Evolutionary conservation across 2,888 invertebrate genomes (phyloP), one percentile per base, ranked within the genome.

Genomic region (Pegoplata infirma): DNA sequence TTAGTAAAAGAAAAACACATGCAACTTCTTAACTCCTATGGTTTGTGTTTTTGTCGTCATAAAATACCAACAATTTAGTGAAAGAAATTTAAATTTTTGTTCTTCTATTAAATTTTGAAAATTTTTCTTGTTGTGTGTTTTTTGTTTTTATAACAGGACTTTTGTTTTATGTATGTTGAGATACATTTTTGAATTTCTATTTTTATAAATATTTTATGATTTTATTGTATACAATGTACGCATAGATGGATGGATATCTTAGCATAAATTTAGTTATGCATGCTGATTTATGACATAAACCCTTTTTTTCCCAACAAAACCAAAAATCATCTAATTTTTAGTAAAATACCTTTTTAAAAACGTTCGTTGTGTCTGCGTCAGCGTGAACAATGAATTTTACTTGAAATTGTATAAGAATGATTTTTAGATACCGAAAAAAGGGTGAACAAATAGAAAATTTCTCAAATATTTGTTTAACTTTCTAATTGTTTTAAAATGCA

Each of bases 181-280:
- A n/a, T n/a, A n/a, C n/a, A 25, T 25, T 5, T 25, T 25, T 25
- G 25, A 36, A 12, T 36, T 36, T 75, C 17, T 71, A 36, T 49
- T 58, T 77, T 72, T 68, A 58, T 67, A 49, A 77, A 66, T 36
- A 32, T 86, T 80, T 85, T 86, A 86, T 85, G 84, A 83, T 86
- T 85, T 85, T 85, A 85, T 85, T 85, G 83, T 84, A 82, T 84
- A 28, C 6, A n/a, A n/a, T n/a, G n/a, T n/a, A n/a, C n/a, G n/a
- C n/a, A n/a, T n/a, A n/a, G n/a, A n/a, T n/a, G n/a, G n/a, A n/a
- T n/a, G n/a, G n/a, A n/a, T n/a, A n/a, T n/a, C n/a, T n/a, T n/a
- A n/a, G n/a, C n/a, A n/a, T n/a, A n/a, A n/a, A n/a, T n/a, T n/a
- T n/a, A n/a, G n/a, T 84, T 83, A 85, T 1, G 4, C 81, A 83